These are phyloP conservation scores for Carposina sasakii DNA, from an alignment of 1,140 invertebrate species.

Conservation along the genomic window DNA sequence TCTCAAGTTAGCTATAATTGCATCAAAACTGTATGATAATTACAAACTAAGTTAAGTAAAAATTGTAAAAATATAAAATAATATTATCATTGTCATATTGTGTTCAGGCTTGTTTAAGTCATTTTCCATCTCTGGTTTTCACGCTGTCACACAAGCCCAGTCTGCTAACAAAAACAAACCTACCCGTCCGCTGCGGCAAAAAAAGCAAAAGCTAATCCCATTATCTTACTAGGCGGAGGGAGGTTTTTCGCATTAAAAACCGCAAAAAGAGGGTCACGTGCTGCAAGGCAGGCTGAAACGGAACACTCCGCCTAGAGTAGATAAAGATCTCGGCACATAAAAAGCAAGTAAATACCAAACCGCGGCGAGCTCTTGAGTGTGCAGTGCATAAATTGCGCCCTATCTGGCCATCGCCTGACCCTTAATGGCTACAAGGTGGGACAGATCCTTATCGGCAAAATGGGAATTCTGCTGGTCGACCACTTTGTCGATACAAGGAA, in stretches of 20 bases:
- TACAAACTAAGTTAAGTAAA: too few species aligned
- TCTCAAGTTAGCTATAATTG: too few species aligned
- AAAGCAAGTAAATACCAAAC: constrained; percentile 46
- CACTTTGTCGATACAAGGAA: constrained; percentile 53
- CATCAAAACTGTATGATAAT: too few species aligned
- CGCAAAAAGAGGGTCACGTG: constrained; percentile 9
- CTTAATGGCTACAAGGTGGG: constrained; percentile 56
- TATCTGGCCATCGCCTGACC: constrained; percentile 59
- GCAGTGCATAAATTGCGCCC: constrained; percentile 54
- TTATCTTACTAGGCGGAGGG: too few species aligned
- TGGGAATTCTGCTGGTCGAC: constrained; percentile 45
- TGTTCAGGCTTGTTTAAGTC: too few species aligned
- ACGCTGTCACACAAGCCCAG: too few species aligned
- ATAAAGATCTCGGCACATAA: constrained; percentile 43
- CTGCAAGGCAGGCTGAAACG: constrained; percentile 12
- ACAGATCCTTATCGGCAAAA: constrained; percentile 57
- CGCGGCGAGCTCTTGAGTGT: constrained; percentile 36
- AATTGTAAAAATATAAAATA: too few species aligned
- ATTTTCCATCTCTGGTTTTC: too few species aligned
- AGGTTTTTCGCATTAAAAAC: constrained; percentile 6
- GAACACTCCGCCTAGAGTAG: constrained; percentile 36
- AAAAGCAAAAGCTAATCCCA: too few species aligned
- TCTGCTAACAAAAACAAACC: too few species aligned
- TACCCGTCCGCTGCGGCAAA: too few species aligned
- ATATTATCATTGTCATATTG: too few species aligned